A percentile compares a stretch with the other conserved stretches of the same genome.
Conservation (phyloP, 92 coral and sea anemone species). For the Chrysogorgia sp. region DNA sequence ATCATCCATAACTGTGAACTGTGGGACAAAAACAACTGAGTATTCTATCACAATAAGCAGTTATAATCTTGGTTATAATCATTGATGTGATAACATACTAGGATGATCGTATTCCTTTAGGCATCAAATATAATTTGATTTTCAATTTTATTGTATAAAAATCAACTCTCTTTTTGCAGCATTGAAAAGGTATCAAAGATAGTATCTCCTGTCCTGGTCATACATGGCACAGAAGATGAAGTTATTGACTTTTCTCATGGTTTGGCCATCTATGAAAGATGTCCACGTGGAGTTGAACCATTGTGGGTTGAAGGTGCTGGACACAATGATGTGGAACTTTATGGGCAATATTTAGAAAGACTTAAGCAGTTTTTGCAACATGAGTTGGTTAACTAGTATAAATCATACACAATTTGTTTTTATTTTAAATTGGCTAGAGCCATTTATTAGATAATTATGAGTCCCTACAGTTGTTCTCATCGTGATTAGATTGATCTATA, state of each 20-base stretch:
- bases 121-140: neutral
- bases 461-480: too few species aligned
- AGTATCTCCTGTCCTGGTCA: conserved; percentile 95
- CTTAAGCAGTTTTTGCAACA: conserved; percentile 97
- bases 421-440: neutral
- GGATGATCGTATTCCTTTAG: too few species aligned
- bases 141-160: neutral
- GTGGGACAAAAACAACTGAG: too few species aligned
- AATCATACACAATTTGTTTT: neutral
- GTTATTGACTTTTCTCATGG: conserved; percentile 99
- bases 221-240: conserved; percentile 99
- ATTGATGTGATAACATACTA: too few species aligned
- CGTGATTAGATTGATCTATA: too few species aligned
- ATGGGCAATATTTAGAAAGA: conserved; percentile 97
- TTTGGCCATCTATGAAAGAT: conserved; percentile 91
- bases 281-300: conserved; percentile 95
- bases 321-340: conserved; percentile 96
- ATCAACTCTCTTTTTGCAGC: conserved; percentile 63
- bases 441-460: too few species aligned
- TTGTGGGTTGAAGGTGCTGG: conserved; percentile 99
- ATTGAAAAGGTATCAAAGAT: conserved; percentile 99
- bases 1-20: too few species aligned
- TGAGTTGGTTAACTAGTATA: conserved; percentile 74
- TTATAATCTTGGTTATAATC: too few species aligned
- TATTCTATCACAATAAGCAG: too few species aligned